Conservation (phyloP, 2,888 invertebrate species). For the Apodemia duryi region DNA sequence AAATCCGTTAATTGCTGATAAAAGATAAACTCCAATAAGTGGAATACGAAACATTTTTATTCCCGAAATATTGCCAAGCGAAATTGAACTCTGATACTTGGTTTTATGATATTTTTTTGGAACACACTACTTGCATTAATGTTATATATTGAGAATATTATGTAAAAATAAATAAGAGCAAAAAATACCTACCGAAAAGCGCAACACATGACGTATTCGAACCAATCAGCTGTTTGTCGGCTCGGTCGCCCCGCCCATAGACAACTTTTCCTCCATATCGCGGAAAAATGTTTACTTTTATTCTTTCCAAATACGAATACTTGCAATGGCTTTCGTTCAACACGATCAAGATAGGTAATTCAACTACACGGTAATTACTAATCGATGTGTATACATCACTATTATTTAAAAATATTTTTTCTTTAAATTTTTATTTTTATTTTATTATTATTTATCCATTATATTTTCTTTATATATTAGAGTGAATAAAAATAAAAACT, state of each 20-base stretch:
- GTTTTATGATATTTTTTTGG: conserved; percentile 12
- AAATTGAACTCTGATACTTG: conserved; percentile 5
- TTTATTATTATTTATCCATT: too few species aligned
- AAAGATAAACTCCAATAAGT: conserved; percentile 8
- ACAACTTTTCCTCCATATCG: conserved; percentile 66
- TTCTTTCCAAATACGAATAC: conserved; percentile 26
- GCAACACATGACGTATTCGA: conserved; percentile 61
- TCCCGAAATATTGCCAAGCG: neutral
- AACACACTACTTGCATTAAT: conserved; percentile 24
- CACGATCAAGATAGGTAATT: neutral
- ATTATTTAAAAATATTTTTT: neutral
- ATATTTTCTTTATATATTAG: neutral
- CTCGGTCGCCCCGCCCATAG: conserved; percentile 64
- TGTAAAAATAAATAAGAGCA: conserved; percentile 34
- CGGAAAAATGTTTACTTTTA: conserved; percentile 51
- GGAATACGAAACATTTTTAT: neutral
- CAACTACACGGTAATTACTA: neutral
- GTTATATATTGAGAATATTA: conserved; percentile 29
- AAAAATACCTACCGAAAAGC: conserved; percentile 71
- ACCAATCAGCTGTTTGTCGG: conserved; percentile 72
- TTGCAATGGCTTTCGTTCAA: conserved; percentile 17
- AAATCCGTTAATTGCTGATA: conserved; percentile 1
- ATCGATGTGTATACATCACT: neutral
- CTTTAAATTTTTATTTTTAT: neutral
- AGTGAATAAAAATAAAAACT: too few species aligned